Evolutionary conservation across 1,140 invertebrate species (phyloP).

Genomic region (Chrysoperla carnea): DNA sequence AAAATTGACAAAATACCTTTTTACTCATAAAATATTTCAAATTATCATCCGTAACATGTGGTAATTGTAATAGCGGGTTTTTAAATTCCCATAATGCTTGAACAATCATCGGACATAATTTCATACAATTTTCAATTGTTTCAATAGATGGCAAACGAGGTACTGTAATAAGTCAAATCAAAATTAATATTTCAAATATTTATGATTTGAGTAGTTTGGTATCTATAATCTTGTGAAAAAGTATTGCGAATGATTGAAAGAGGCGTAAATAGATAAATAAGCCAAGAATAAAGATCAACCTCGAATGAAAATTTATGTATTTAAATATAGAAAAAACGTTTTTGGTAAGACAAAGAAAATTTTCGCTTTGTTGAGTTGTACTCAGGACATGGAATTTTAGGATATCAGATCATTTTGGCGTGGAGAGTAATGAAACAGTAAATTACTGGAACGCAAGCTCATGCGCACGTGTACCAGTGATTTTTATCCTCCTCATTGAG

Average conservation of each 20-base stretch:
- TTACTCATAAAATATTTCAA: constrained; percentile 78
- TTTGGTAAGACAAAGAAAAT: no score
- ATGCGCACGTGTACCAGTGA: no score
- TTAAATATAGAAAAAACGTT: no score
- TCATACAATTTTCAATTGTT: constrained; percentile 97
- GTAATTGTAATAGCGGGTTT: constrained; percentile 85
- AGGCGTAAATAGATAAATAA: no score
- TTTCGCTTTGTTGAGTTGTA: no score
- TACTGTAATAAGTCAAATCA: constrained; percentile 33
- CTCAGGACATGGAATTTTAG: no score
- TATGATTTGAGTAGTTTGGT: constrained; percentile 1
- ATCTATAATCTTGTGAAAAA: constrained; percentile 2
- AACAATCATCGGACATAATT: constrained; percentile 88
- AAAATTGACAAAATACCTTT: constrained; percentile 34
- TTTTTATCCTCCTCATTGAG: no score
- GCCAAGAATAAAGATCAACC: no score
- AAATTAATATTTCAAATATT: neutral
- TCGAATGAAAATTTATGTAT: no score
- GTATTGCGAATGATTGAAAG: neutral
- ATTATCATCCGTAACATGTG: constrained; percentile 88
- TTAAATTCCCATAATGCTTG: constrained; percentile 92
- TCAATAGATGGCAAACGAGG: constrained; percentile 72
- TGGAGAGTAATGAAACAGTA: no score
- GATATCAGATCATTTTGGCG: no score
- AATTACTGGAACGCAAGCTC: no score